Base-by-base conservation (phyloP, 2,797 vertebrate genomes). In the Crenichthys baileyi region DNA sequence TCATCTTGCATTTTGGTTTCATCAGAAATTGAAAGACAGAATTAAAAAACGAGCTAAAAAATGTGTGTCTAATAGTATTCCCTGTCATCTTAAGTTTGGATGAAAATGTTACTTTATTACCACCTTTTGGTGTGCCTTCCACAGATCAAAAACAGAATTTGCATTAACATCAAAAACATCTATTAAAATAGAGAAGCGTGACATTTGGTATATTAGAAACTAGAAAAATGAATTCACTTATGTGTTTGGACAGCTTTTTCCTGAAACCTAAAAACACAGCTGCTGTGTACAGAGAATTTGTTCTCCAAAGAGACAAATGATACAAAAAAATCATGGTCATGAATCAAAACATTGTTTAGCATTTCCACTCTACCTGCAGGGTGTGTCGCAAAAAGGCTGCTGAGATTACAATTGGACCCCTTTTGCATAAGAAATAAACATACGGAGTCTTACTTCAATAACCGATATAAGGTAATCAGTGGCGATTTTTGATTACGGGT, bases 201-300 rank as follows among this genome's bases (percentile, higher is more conserved):
- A 70, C 67, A 36, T 70, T 16, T 70, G 67, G 41, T n/a, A 48
- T 70, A 46, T 26, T 46, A 70, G 26, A 70, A 70, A 48, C 11
- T 41, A 46, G 22, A 46, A 46, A 46, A 46, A 26, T 46, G 31
- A 46, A 70, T 15, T 70, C 5, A 48, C 13, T 70, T 8, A 12
- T 16, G 67, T 46, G 36, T 68, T 70, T 46, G 41, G 5, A 46
- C 12, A 46, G 22, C 24, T 46, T 46, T 46, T 70, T 46, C 6
- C 41, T 70, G 22, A 46, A 46, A 24, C 39, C 20, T 67, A 3
- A 67, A 67, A 67, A 70, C 39, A 70, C 39, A 70, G 20, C 56
- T 58, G 24, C n/a, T 58, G 24, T 26, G 56, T 58, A 9, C 36
- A 41, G 39, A 24, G n/a, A 46, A 46, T 8, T 13, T 46, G 67